These are phyloP conservation scores for Oncorhynchus masou DNA, from an alignment of 2,113 vertebrate species.

Conservation along the genomic window DNA sequence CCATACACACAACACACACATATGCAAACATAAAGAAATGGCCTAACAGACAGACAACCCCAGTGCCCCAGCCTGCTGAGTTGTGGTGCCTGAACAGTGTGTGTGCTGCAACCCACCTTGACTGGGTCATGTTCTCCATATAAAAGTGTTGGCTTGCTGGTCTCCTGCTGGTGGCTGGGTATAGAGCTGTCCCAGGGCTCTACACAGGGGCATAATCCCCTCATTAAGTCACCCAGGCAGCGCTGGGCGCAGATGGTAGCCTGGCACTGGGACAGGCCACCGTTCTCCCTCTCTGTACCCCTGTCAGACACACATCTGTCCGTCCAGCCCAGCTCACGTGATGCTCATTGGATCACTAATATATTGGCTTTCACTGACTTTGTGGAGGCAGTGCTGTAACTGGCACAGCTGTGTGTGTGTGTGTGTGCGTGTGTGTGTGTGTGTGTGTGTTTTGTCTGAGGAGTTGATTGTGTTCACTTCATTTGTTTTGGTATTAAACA, in stretches of 20 bases:
- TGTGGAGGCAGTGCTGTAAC: no score
- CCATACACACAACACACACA: conserved; percentile 1
- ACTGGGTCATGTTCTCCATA: conserved; percentile 65
- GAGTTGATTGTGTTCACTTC: conserved; percentile 9
- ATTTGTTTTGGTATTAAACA: conserved; percentile 11
- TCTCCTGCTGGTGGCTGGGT: conserved; percentile 51
- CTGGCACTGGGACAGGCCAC: conserved; percentile 58
- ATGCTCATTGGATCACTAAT: conserved; percentile 43
- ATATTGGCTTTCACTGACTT: conserved; percentile 34
- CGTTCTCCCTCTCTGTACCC: conserved; percentile 32
- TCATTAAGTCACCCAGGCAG: conserved; percentile 65
- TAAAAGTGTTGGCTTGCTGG: conserved; percentile 49
- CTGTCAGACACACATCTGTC: conserved; percentile 37
- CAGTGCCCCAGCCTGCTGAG: conserved; percentile 38
- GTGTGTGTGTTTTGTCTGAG: conserved; percentile 23
- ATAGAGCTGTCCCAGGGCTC: conserved; percentile 54
- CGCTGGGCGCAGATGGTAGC: conserved; percentile 67
- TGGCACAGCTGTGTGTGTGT: not conserved
- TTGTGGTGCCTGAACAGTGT: conserved; percentile 44
- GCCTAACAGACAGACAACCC: conserved; percentile 33
- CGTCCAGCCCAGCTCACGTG: conserved; percentile 43
- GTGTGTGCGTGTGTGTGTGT: not conserved
- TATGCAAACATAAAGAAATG: conserved; percentile 22
- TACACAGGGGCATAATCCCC: conserved; percentile 64
- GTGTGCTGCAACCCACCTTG: conserved; percentile 48